A percentile compares a stretch with the other conserved stretches of the same genome.
Conservation (phyloP, 1,140 invertebrate species). For the Aphis gossypii region DNA sequence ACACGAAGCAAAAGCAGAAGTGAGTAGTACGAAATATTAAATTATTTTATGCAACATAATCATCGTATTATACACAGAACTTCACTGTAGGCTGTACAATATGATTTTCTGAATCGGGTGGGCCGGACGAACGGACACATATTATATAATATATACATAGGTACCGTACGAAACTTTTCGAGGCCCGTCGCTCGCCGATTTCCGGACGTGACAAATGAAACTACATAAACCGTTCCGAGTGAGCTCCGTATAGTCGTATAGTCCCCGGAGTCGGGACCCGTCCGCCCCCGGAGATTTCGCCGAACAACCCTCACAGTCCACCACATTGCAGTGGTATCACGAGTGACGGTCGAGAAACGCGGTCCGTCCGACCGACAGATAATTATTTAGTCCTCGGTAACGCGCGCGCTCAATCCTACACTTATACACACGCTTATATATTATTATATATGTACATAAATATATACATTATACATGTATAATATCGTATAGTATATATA, state of each 20-base stretch:
- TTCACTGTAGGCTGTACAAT: not conserved
- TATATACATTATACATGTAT: not conserved
- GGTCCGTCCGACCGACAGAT: not conserved
- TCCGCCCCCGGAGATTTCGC: not conserved
- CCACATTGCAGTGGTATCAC: not conserved
- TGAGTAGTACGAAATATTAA: not conserved
- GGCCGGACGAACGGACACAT: not conserved
- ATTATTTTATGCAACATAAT: not conserved
- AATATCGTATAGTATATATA: not conserved
- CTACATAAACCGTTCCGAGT: conserved; percentile 32
- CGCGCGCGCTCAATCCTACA: not conserved
- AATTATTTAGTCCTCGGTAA: not conserved
- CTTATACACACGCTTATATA: not conserved
- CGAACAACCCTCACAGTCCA: no score
- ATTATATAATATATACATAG: not conserved
- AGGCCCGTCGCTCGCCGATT: not conserved
- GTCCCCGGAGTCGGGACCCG: not conserved
- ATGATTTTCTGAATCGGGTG: not conserved
- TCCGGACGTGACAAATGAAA: conserved; percentile 55
- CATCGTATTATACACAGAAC: not conserved
- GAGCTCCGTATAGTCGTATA: not conserved
- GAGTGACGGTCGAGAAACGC: not conserved
- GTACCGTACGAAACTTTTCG: not conserved
- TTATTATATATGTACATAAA: not conserved
- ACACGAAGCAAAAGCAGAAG: not conserved